A percentile compares a stretch with the other conserved stretches of the same genome.
Evolutionary conservation across 2,888 invertebrate genomes (phyloP).

Genomic region (Acrobasis repandana): DNA sequence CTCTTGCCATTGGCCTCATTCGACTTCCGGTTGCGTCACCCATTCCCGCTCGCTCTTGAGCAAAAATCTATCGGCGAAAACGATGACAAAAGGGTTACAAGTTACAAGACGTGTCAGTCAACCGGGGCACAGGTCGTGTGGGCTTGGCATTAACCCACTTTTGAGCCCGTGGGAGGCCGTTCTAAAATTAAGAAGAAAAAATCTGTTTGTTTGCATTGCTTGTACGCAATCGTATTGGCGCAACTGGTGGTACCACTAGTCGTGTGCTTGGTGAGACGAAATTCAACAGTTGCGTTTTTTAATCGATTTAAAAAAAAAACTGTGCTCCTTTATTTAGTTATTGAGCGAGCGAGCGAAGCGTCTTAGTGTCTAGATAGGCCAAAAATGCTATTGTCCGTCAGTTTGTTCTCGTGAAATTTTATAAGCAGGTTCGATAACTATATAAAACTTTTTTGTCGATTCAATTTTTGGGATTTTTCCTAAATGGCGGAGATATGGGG

Average conservation of each 20-base stretch:
- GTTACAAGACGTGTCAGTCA: constrained; percentile 59
- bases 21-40: constrained; percentile 47
- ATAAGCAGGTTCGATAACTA: too few species aligned
- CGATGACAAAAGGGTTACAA: constrained; percentile 50
- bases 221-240: constrained; percentile 60
- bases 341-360: too few species aligned
- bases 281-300: background rate
- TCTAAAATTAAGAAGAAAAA: constrained; percentile 70
- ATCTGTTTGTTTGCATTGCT: constrained; percentile 56
- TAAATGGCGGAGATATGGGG: too few species aligned
- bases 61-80: constrained; percentile 30
- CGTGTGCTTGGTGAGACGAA: constrained; percentile 1
- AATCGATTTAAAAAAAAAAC: too few species aligned
- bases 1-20: constrained; percentile 57
- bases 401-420: too few species aligned
- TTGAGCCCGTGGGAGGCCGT: constrained; percentile 73
- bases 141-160: constrained; percentile 80
- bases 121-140: constrained; percentile 65
- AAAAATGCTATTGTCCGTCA: too few species aligned
- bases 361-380: too few species aligned
- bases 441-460: too few species aligned
- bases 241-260: constrained; percentile 45
- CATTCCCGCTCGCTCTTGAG: constrained; percentile 43
- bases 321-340: too few species aligned
- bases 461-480: too few species aligned